Evolutionary conservation across 2,888 invertebrate species (phyloP), one percentile per base, ranked within the genome.

Genomic region (Oithona nana): DNA sequence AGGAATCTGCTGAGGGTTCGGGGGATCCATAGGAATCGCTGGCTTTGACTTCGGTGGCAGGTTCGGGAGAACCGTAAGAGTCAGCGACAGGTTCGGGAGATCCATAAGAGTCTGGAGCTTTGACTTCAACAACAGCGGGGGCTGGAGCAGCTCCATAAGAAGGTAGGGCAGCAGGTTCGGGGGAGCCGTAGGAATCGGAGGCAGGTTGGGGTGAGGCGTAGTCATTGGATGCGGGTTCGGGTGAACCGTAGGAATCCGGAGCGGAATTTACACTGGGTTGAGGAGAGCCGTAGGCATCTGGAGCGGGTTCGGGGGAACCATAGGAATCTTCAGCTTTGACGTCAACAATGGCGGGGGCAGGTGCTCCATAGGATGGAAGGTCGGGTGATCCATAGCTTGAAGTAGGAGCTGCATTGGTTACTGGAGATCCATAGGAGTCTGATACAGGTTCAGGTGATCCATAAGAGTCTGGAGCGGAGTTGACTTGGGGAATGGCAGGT

Each of bases 331-430:
- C n/a, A n/a, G n/a, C n/a, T n/a, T n/a, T n/a, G n/a, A n/a, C n/a
- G n/a, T n/a, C n/a, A n/a, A n/a, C n/a, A n/a, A n/a, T n/a, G n/a
- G n/a, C n/a, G n/a, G n/a, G n/a, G 26, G 22, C 54, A 54, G 54
- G 26, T 20, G 54, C 54, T 24, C 24, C 13, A 11, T 26, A 24
- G 20, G 31, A 20, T 4, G 39, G 22, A 31, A 24, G 6, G n/a
- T 57, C 8, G 31, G 57, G 59, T 22, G 50, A 6, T 2, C 59
- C 59, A 26, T 59, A 59, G n/a, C n/a, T n/a, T 1, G 59, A 59
- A 24, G 48, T 50, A 49, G 26, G 28, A 6, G 59, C 59, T 1
- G n/a, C n/a, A n/a, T n/a, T n/a, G n/a, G n/a, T n/a, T n/a, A n/a
- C n/a, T n/a, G n/a, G n/a, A n/a, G n/a, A n/a, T n/a, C n/a, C n/a